Base-by-base conservation (phyloP, 2,797 vertebrate genomes). In the Leuciscus waleckii region DNA sequence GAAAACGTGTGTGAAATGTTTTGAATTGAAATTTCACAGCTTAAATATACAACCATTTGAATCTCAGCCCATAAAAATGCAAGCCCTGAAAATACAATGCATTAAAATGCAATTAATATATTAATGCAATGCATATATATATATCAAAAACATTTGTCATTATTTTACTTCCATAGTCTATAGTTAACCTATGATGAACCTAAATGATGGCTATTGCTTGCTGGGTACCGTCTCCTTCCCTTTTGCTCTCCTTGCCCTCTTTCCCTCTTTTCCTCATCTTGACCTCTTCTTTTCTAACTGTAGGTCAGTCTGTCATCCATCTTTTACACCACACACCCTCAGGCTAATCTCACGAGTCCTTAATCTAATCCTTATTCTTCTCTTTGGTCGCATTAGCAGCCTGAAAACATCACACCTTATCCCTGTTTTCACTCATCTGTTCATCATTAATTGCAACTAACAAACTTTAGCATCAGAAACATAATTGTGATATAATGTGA, bases 341-440 rank as follows among this genome's bases (percentile, higher is more conserved):
- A 86, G 91, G 93, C 91, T 94, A 94, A 95, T 95, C 94, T 95
- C 94, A 95, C 91, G 94, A 94, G 95, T 94, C 91, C 95, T 95
- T 95, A 95, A 95, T 95, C 94, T 93, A 91, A 91, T 88, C 89
- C 90, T 88, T 90, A 89, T 91, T 89, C 71, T 69, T 63, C 54
- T 77, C 77, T 35, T 82, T 19, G 19, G 37, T 37, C 39, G 49
- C 29, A 63, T 29, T 63, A 39, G 63, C 76, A 83, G 61, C 29
- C 67, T 79, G n/a, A 46, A 73, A 63, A 63, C 68, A 65, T n/a
- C 49, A 37, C 68, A 41, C 70, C 41, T 26, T 71, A n/a, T 26
- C 85, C 41, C 58, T 39, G 54, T 80, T 80, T 89, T 84, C 86
- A 82, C 90, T 92, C 43, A 69, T 88, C 79, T 86, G 54, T 77